phyloP scores from a whole-genome alignment of 2,888 invertebrate species.

The Myathropa florea region DNA sequence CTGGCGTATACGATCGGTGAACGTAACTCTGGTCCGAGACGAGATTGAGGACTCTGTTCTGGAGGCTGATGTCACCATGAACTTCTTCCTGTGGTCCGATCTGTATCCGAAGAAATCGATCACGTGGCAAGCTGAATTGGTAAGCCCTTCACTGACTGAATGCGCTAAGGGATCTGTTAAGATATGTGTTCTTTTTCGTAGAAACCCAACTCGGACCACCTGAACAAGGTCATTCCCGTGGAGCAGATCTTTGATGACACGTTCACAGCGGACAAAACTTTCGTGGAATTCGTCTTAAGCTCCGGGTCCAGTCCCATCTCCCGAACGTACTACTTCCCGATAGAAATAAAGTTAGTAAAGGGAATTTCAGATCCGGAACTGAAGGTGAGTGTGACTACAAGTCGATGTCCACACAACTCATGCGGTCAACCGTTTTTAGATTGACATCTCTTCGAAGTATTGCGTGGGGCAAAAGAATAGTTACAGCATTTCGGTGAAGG shows the following conservation, averaged over 20 bases:
- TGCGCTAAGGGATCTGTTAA: not conserved
- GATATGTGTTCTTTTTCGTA: slow-evolving; percentile 50
- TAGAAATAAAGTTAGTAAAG: slow-evolving; percentile 82
- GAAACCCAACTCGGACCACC: slow-evolving; percentile 78
- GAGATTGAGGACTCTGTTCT: slow-evolving; percentile 80
- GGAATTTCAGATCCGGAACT: slow-evolving; percentile 83
- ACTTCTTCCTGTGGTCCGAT: slow-evolving; percentile 84
- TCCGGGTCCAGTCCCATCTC: slow-evolving; percentile 82
- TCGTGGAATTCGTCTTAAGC: slow-evolving; percentile 81
- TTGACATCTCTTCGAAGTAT: slow-evolving; percentile 74
- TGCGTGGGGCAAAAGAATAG: slow-evolving; percentile 73
- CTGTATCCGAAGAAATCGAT: slow-evolving; percentile 77
- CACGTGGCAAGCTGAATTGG: slow-evolving; percentile 76
- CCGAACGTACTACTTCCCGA: slow-evolving; percentile 86
- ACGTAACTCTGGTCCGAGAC: slow-evolving; percentile 86
- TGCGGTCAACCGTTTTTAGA: slow-evolving; percentile 69
- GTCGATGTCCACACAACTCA: no score
- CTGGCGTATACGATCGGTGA: slow-evolving; percentile 81
- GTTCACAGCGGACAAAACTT: slow-evolving; percentile 74
- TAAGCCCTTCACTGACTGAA: slow-evolving; percentile 37
- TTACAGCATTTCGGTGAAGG: slow-evolving; percentile 76
- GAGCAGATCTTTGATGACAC: slow-evolving; percentile 73
- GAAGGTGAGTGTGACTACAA: slow-evolving; percentile 79
- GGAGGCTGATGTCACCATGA: slow-evolving; percentile 82
- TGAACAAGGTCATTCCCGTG: slow-evolving; percentile 76